Conservation (phyloP, 2,113 vertebrate species). For the Carettochelys insculpta region DNA sequence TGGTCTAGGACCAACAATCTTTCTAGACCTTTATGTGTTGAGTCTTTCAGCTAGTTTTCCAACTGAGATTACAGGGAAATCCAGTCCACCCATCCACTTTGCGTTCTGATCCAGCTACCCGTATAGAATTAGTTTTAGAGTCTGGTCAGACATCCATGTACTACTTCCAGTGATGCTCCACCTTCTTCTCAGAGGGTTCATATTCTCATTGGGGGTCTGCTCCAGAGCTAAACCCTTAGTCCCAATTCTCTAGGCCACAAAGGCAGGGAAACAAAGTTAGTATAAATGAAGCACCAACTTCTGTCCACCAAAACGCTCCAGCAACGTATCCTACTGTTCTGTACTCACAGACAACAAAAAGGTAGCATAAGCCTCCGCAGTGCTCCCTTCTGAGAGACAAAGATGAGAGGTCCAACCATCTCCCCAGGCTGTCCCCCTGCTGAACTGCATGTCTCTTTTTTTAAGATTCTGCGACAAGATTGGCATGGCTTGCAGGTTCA, state of each 20-base stretch:
- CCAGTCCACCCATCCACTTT: not conserved
- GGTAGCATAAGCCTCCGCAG: too few relatives aligned
- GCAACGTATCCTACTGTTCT: not conserved
- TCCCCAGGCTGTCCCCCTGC: too few relatives aligned
- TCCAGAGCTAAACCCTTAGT: not conserved
- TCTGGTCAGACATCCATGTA: not conserved
- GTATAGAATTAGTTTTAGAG: not conserved
- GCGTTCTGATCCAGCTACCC: not conserved
- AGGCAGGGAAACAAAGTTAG: not conserved
- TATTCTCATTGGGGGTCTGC: not conserved
- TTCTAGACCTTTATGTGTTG: not conserved
- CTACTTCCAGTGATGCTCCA: not conserved
- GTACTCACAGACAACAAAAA: not conserved
- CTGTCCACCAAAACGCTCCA: not conserved
- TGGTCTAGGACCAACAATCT: not conserved
- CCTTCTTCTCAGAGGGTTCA: not conserved
- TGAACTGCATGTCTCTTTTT: too few relatives aligned
- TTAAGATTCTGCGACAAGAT: too few relatives aligned
- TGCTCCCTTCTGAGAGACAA: too few relatives aligned
- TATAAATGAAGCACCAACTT: not conserved
- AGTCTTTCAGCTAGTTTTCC: not conserved
- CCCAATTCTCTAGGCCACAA: not conserved
- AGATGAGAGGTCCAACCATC: too few relatives aligned
- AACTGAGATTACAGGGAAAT: not conserved
- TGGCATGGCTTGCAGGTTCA: too few relatives aligned